Evolutionary conservation across 2,113 vertebrate species (phyloP), one percentile per base, ranked within the genome.

Genomic region (Elaphurus davidianus): DNA sequence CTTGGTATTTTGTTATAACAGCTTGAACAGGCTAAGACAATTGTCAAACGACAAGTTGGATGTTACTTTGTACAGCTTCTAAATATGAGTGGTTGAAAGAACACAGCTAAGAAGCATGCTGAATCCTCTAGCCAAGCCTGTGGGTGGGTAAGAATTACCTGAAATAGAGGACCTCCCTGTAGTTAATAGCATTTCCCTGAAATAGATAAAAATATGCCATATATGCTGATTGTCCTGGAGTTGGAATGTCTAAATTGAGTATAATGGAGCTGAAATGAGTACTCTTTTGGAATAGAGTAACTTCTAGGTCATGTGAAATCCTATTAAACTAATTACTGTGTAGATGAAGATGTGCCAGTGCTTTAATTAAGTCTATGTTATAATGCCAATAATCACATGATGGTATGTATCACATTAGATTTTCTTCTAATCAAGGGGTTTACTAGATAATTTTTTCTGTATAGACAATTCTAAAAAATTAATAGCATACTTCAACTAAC

Each of bases 281-380:
- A 76, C 25, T 81, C 5, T 95, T 36, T 92, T 78, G 14, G 25
- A 90, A 95, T 64, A 83, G 21, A 94, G 21, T 87, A 82, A 94
- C 87, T 95, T 95, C 97, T 97, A 98, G 25, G 82, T 98, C 98
- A 98, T 98, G 98, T 97, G 98, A 98, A 36, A 96, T 98, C 97
- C 93, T 98, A 98, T 98, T 98, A 97, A 91, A 92, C 89, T 98
- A 98, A 99, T 99, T 98, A 98, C 89, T 94, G 19, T 88, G 76
- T 98, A 97, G 0, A 95, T 95, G 64, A 98, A 98, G 98, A 98
- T 62, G 87, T 81, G 81, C 43, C 95, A 93, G 97, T 86, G 83
- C 64, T 98, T 98, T 99, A 98, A 99, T 98, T 98, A 98, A 98
- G 83, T 97, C 91, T 64, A 16, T 87, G 89, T 96, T 92, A 52